Conservation (phyloP, 2,888 invertebrate genomes). For the Amiota communis region DNA sequence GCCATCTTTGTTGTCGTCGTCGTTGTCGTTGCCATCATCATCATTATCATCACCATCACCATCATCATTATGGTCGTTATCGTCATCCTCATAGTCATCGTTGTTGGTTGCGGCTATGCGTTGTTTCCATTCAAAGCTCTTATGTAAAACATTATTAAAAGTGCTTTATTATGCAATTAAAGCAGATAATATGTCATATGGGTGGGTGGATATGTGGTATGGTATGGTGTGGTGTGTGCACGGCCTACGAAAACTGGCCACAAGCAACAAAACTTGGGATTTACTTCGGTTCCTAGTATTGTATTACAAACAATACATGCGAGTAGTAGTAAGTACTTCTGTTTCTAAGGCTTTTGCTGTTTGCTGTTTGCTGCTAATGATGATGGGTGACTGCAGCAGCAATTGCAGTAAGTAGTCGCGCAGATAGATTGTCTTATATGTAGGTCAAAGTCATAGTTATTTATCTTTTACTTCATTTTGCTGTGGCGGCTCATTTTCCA, state of each 20-base stretch:
- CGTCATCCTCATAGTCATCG: not conserved
- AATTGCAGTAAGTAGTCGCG: too few species aligned
- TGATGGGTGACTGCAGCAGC: too few species aligned
- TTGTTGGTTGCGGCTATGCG: not conserved
- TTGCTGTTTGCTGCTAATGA: too few species aligned
- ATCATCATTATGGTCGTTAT: not conserved
- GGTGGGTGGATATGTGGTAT: not conserved
- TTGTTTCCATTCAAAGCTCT: slow-evolving; percentile 8
- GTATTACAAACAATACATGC: too few species aligned
- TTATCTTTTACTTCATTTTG: slow-evolving; percentile 5
- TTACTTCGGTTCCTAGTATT: too few species aligned
- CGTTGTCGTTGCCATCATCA: not conserved
- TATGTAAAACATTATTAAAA: slow-evolving; percentile 60
- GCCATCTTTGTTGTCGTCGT: not conserved
- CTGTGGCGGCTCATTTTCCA: not conserved
- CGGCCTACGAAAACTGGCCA: not conserved
- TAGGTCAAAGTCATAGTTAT: slow-evolving; percentile 15
- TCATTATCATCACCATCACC: not conserved
- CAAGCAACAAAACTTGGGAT: too few species aligned
- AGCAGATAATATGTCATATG: slow-evolving; percentile 38
- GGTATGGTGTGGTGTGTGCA: too few species aligned
- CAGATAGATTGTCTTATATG: not conserved
- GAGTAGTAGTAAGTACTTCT: too few species aligned
- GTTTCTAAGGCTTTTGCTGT: too few species aligned
- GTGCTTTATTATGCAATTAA: slow-evolving; percentile 66